Evolutionary conservation across 2,888 invertebrate genomes (phyloP).

Genomic region (Thymelicus lineola): DNA sequence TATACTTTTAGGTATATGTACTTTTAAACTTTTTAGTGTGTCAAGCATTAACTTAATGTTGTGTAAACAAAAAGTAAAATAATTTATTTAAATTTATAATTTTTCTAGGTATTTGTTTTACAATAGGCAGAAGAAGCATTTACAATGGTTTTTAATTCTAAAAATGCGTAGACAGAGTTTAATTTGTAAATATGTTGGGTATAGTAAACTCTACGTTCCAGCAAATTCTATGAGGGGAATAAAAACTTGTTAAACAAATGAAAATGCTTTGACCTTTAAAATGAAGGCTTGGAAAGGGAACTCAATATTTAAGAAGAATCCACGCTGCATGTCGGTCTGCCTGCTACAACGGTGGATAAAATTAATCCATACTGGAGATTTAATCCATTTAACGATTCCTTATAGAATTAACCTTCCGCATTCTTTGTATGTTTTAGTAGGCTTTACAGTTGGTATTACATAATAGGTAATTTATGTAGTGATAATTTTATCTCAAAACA

Average conservation of each 20-base stretch:
- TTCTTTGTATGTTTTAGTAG: no score
- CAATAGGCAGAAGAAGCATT: neutral
- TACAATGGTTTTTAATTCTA: no score
- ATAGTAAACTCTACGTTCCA: neutral
- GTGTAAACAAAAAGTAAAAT: neutral
- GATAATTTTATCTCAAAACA: no score
- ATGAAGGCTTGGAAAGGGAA: conserved; percentile 45
- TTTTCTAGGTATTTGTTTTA: neutral
- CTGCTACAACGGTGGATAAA: conserved; percentile 18
- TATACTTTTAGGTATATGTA: no score
- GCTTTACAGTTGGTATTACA: no score
- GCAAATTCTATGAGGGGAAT: conserved; percentile 43
- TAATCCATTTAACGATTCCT: conserved; percentile 2
- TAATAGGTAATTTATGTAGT: no score
- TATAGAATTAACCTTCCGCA: no score
- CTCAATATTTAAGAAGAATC: conserved; percentile 53
- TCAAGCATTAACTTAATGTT: no score
- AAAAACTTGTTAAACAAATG: conserved; percentile 50
- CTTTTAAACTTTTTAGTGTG: no score
- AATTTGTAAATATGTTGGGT: neutral
- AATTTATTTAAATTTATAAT: no score
- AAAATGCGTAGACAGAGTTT: no score
- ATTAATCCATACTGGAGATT: conserved; percentile 19
- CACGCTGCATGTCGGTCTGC: conserved; percentile 44
- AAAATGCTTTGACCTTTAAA: conserved; percentile 52